Evolutionary conservation across 2,888 invertebrate genomes (phyloP).

Genomic region (Gymnosoma rotundatum): DNA sequence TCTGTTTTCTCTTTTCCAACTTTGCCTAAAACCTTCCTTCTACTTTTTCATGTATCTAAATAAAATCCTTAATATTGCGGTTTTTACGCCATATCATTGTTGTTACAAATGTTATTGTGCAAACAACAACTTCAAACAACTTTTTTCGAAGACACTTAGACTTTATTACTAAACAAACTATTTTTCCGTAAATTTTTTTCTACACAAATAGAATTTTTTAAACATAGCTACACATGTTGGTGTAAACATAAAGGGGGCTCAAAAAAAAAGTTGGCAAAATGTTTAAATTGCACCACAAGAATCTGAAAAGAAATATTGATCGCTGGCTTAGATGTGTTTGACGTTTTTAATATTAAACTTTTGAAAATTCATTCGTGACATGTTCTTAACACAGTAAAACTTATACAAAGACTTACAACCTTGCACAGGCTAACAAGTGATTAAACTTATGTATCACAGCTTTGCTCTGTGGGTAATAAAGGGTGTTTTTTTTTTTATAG

Average conservation of each 20-base stretch:
- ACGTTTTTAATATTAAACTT: no score
- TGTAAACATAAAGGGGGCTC: neutral
- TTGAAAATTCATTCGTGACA: no score
- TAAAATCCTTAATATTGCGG: conserved; percentile 1
- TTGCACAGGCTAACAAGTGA: no score
- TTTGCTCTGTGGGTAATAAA: no score
- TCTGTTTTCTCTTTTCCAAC: neutral
- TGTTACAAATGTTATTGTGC: neutral
- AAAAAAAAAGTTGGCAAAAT: neutral
- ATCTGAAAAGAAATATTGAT: no score
- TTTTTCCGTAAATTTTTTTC: conserved; percentile 2
- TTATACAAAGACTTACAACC: no score
- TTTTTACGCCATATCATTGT: conserved; percentile 23
- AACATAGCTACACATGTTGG: neutral
- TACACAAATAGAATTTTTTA: neutral
- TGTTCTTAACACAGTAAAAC: no score
- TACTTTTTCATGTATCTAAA: conserved; percentile 5
- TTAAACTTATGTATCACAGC: no score
- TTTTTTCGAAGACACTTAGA: conserved; percentile 12
- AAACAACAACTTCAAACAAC: neutral
- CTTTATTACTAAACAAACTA: conserved; percentile 4
- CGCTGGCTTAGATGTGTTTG: no score
- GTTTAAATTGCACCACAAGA: no score
- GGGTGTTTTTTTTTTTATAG: no score
- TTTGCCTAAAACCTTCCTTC: conserved; percentile 2